Evolutionary conservation across 1,140 invertebrate genomes (phyloP).

Genomic region (Homarus americanus): DNA sequence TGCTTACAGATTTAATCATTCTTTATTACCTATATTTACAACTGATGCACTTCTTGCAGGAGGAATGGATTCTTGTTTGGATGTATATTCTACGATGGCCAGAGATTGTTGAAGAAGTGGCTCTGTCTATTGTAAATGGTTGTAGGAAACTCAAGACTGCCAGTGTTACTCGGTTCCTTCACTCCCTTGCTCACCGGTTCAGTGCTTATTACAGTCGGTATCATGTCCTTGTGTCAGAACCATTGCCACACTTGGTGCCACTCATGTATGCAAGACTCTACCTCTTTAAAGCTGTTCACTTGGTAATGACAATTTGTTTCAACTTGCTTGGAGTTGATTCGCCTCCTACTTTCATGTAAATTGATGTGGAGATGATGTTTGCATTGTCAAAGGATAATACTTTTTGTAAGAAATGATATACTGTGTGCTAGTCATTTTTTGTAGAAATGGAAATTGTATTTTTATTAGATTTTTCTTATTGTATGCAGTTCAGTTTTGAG

Average conservation of each 20-base stretch:
- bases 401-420: too few relatives aligned
- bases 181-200: constrained; percentile 23
- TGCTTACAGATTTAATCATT: neutral
- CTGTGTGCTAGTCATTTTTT: too few relatives aligned
- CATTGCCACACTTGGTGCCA: constrained; percentile 38
- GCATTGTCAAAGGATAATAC: too few relatives aligned
- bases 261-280: constrained; percentile 38
- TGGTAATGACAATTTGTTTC: constrained; percentile 30
- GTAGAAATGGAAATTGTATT: too few relatives aligned
- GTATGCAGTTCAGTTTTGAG: too few relatives aligned
- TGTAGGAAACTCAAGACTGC: constrained; percentile 24
- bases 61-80: constrained; percentile 42
- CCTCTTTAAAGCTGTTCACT: constrained; percentile 15
- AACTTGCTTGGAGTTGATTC: constrained; percentile 16
- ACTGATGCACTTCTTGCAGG: constrained; percentile 3
- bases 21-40: neutral
- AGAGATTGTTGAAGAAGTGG: constrained; percentile 30
- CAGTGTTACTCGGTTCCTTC: neutral
- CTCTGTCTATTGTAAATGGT: neutral
- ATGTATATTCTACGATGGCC: constrained; percentile 34
- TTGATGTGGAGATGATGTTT: neutral
- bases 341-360: constrained; percentile 31
- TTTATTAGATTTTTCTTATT: too few relatives aligned
- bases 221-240: constrained; percentile 5
- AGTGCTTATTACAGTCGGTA: constrained; percentile 45